Base-by-base conservation (phyloP, 2,888 invertebrate genomes). In the Microplitis deprimator region DNA sequence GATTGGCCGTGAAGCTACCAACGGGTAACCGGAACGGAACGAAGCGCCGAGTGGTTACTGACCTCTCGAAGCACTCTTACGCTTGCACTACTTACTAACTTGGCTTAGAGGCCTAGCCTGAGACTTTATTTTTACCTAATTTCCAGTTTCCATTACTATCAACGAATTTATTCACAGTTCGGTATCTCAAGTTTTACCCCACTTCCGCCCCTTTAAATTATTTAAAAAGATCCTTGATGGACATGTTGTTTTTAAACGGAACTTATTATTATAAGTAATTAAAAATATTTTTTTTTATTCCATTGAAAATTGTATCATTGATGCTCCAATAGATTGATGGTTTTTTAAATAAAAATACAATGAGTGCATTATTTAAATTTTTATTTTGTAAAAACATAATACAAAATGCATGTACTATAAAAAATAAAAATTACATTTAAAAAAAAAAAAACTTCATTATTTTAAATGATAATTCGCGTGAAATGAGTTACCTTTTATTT, bases 41-140 rank as follows among this genome's bases (percentile, higher is more conserved):
- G 82, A 77, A 81, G 80, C 80, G 79, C 80, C 82, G 80, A 81
- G 81, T 83, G 83, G 83, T 83, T 82, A 83, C 83, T 83, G 84
- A 85, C 86, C 83, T 84, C 81, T 79, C 80, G 81, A 84, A 87
- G 87, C 86, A 88, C 88, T 88, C 87, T 89, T 89, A 88, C 88
- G 89, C 88, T 89, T 88, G 89, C 89, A 89, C 89, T 89, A 89
- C 89, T 89, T 89, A 89, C 89, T 87, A 85, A 84, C 85, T 84
- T 85, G 83, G 82, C 84, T 83, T 73, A 73, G 73, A 84, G 82
- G 82, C 84, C 83, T 84, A 84, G 84, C 84, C 82, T 83, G 75
- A 72, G 77, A 77, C 80, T 78, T 60, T 62, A 71, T 65, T 74
- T 68, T 62, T 68, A 71, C 77, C 75, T 50, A 74, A 70, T 73